Evolutionary conservation across 2,113 vertebrate genomes (phyloP).

Genomic region (Dunckerocampus dactyliophorus): DNA sequence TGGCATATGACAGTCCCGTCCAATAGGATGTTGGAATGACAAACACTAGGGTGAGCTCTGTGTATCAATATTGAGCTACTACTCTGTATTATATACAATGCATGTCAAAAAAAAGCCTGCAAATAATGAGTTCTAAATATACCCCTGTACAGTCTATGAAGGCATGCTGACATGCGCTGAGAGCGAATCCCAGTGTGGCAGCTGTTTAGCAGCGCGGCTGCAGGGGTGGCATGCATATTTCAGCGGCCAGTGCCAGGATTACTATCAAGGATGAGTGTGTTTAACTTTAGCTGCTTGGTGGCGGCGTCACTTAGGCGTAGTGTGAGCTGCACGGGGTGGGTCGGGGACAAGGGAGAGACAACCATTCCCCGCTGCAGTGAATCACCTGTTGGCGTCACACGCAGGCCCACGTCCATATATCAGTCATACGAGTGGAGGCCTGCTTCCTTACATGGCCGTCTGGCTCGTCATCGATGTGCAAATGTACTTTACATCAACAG

Average conservation of each 20-base stretch:
- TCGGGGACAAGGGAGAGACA: conserved; percentile 1
- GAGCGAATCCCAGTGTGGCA: conserved; percentile 23
- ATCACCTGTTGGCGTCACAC: conserved; percentile 56
- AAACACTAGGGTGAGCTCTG: too few species aligned
- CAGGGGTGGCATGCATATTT: background rate
- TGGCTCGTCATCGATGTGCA: conserved; percentile 55
- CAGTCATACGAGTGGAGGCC: conserved; percentile 43
- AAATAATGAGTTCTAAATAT: background rate
- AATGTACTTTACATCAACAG: conserved; percentile 45
- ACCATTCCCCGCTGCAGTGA: conserved; percentile 13
- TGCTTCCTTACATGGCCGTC: conserved; percentile 69
- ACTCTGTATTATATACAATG: background rate
- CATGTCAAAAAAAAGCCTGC: conserved; percentile 4
- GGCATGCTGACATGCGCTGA: background rate
- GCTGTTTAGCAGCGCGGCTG: conserved; percentile 28
- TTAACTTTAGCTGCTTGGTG: conserved; percentile 44
- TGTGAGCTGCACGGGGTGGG: conserved; percentile 24
- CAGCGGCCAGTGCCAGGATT: conserved; percentile 21
- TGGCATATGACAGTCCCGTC: too few species aligned
- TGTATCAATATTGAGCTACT: too few species aligned
- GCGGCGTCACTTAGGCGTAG: conserved; percentile 19
- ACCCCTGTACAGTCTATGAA: background rate
- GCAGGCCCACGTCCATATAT: conserved; percentile 32
- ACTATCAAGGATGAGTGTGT: conserved; percentile 35
- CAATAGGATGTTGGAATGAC: too few species aligned